Evolutionary conservation across 30 jellyfish, hydroid and myxozoan species (phyloP), one percentile per base, ranked within the genome.

Genomic region (Sanderia malayensis): DNA sequence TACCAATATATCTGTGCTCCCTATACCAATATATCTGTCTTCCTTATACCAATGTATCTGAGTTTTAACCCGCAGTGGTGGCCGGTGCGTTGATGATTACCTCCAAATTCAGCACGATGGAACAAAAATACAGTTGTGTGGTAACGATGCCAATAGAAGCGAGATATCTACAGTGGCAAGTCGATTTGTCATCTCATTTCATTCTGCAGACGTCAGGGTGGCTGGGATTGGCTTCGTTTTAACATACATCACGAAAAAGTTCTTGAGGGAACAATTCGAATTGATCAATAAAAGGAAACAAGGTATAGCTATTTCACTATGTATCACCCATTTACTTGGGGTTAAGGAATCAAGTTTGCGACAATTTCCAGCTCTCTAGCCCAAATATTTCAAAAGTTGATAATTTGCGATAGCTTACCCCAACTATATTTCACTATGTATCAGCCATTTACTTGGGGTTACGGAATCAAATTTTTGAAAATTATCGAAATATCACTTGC

Each of bases 201-300:
- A 66, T 58, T 89, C 97, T 2, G 76, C 88, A 33, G 71, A 77
- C 33, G 55, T 61, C 34, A 65, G 71, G 80, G 11, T 58, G 30
- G 75, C 77, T 2, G 82, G 86, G 15, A 53, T 58, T 20, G 97
- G 97, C 1, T 89, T 89, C 77, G 95, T 89, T 2, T 22, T 89
- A 78, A 81, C 95, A 3, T 89, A 21, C 41, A 74, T 76, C 34
- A 74, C 95, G 44, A 76, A 78, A 53, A 63, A 75, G 30, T 77
- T 31, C 23, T 31, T 79, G 61, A 55, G 71, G 57, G 33, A 28
- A 28, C 90, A 79, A 41, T 21, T 66, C 22, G 70, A 44, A 11
- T 13, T 44, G 17, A 66, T 79, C 55, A 65, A 44, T 2, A 25
- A 49, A 31, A 68, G 26, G 31, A 60, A 66, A 44, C 69, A 67